Conservation (phyloP, 2,797 vertebrate genomes). For the Semaprochilodus insignis region DNA sequence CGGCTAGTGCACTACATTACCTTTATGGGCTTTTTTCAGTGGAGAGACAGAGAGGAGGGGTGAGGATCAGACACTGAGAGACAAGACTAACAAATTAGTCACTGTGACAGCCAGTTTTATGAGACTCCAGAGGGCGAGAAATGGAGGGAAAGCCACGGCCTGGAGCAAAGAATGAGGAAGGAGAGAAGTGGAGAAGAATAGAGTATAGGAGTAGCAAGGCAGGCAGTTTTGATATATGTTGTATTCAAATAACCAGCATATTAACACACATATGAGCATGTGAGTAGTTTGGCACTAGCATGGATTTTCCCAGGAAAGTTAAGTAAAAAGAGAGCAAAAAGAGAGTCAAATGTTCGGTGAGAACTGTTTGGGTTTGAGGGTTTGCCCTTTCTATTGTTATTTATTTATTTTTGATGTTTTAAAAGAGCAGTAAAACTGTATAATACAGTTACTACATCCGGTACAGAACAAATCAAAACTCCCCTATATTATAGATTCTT, state of each 20-base stretch:
- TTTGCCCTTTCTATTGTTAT: too few relatives aligned
- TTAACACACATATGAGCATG: background rate
- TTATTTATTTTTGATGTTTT: too few relatives aligned
- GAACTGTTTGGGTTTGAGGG: too few relatives aligned
- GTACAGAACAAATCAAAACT: too few relatives aligned
- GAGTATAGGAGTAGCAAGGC: background rate
- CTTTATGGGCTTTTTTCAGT: slow-evolving; percentile 72
- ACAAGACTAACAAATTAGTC: slow-evolving; percentile 83
- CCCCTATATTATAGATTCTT: too few relatives aligned
- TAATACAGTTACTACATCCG: too few relatives aligned
- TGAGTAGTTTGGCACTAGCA: too few relatives aligned
- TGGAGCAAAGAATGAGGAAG: slow-evolving; percentile 12
- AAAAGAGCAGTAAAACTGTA: too few relatives aligned
- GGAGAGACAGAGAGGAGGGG: slow-evolving; percentile 55
- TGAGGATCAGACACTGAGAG: slow-evolving; percentile 74
- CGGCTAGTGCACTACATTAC: slow-evolving; percentile 73
- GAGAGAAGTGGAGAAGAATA: slow-evolving; percentile 41
- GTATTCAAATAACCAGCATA: background rate
- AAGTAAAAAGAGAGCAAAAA: too few relatives aligned
- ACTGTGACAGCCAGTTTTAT: slow-evolving; percentile 80
- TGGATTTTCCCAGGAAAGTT: too few relatives aligned
- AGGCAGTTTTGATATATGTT: background rate
- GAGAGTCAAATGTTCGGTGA: too few relatives aligned
- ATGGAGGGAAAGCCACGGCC: slow-evolving; percentile 13
- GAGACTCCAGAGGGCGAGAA: slow-evolving; percentile 65